Base-by-base conservation (phyloP, 2,888 invertebrate genomes). In the Ptycholaimellus sp. region DNA sequence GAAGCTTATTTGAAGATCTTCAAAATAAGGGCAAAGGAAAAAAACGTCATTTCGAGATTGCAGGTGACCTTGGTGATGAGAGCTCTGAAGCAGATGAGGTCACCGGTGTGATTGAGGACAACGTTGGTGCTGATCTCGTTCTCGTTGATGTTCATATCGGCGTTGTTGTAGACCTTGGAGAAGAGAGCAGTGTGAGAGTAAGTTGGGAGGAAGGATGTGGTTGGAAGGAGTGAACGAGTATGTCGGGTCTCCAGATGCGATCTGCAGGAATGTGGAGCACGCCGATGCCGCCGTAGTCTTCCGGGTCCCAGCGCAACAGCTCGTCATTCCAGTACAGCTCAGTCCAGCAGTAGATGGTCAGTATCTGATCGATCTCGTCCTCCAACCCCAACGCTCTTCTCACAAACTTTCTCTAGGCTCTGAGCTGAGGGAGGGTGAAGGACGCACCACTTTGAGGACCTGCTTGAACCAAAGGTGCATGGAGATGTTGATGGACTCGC, bases 391-490 rank as follows among this genome's bases (percentile, higher is more conserved):
- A n/a, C n/a, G n/a, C 7, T 25, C 25, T 25, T 25, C 25, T 25
- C 25, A 13, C 25, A 13, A 9, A 7, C 13, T 25, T 25, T 25
- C 25, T 7, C 13, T 13, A 33, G 13, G 7, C 6, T 7, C 7
- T 33, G 13, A 19, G 7, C n/a, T n/a, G 13, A 7, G 7, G 7
- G n/a, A n/a, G n/a, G n/a, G n/a, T n/a, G n/a, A n/a, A n/a, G n/a
- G n/a, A 32, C 39, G 20, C 4, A 40, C 40, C 25, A 41, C 41
- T 41, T 41, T 41, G 16, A 41, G 30, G 6, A 41, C 32, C 22
- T 41, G 41, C 36, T 35, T 41, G 33, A 41, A 41, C 41, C 41
- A 41, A 18, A 41, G 20, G 16, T 41, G 41, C 41, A 41, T 39
- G 7, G 11, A 13, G 4, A 41, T 30, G 13, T 18, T 4, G 6